Evolutionary conservation across 2,113 vertebrate species (phyloP), one percentile per base, ranked within the genome.

Genomic region (Macrotus californicus): DNA sequence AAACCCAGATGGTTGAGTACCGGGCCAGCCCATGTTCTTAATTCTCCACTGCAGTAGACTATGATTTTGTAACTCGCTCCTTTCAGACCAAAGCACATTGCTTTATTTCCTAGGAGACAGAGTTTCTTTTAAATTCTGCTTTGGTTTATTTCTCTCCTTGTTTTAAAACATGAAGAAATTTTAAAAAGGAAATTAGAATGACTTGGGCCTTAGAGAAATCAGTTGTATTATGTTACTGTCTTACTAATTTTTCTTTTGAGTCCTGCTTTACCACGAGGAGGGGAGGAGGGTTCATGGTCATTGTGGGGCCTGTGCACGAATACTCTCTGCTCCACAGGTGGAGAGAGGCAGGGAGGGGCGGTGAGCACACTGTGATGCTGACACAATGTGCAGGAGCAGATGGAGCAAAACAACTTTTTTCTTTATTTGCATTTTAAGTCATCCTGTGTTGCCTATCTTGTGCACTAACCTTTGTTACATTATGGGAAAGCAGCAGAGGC

Each of bases 151-250:
- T 66, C 46, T 54, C 82, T 66, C 46, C 36, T 91, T 91, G 31
- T 77, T 87, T 91, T 77, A 79, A 89, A 90, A 54, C 34, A 87
- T 56, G 11, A 82, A 86, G 43, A 87, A 79, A 84, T 70, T 87
- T 80, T 69, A 48, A 79, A 88, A 92, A 66, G 26, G 34, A 56
- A 80, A 73, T 79, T 54, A 84, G 36, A 64, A 54, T 92, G 61
- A 83, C 9, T 64, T 21, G 61, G 52, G 14, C 14, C 50, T 94
- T 64, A 87, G 19, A 83, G 36, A 83, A 70, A 87, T 76, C 21
- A 21, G 1, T 50, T 52, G 41, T 15, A 61, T 43, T 64, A 41
- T 81, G 48, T 75, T 56, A 43, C 70, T 84, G 61, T 83, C 36
- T 94, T 76, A 64, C 22, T 70, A 50, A 34, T 69, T 76, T 70